Conservation (phyloP, 2,113 vertebrate species). For the Gallinago paraguaiae region DNA sequence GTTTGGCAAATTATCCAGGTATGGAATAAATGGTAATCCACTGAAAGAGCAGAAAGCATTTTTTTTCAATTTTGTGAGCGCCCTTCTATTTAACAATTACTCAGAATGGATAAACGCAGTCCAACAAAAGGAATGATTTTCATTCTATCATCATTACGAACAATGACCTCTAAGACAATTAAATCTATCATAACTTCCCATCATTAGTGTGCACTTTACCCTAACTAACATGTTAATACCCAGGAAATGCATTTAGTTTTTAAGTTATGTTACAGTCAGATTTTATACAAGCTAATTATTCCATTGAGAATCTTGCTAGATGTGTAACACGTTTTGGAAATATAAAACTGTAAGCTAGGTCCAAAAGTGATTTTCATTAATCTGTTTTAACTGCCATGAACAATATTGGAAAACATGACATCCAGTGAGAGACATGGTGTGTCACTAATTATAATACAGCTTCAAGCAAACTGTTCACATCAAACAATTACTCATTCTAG, state of each 20-base stretch:
- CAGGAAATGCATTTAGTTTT: neutral
- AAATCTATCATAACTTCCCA: neutral
- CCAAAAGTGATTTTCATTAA: neutral
- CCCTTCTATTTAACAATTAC: neutral
- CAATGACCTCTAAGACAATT: neutral
- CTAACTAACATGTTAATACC: neutral
- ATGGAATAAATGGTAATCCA: slow-evolving; percentile 95
- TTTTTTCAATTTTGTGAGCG: neutral
- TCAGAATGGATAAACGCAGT: neutral
- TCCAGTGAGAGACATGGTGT: neutral
- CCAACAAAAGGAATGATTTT: neutral
- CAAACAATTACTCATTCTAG: neutral
- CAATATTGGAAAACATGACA: neutral
- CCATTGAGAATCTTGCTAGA: neutral
- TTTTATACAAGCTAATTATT: neutral
- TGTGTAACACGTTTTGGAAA: neutral
- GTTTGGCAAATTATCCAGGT: slow-evolving; percentile 98
- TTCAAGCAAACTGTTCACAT: neutral
- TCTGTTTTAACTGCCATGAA: neutral
- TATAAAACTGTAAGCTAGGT: neutral
- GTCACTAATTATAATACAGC: neutral
- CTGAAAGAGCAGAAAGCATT: slow-evolving; percentile 73
- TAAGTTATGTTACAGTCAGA: neutral
- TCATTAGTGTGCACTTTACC: neutral
- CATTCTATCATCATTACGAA: neutral